Evolutionary conservation across 1,140 invertebrate species (phyloP).

Genomic region (Brachionus sp.): DNA sequence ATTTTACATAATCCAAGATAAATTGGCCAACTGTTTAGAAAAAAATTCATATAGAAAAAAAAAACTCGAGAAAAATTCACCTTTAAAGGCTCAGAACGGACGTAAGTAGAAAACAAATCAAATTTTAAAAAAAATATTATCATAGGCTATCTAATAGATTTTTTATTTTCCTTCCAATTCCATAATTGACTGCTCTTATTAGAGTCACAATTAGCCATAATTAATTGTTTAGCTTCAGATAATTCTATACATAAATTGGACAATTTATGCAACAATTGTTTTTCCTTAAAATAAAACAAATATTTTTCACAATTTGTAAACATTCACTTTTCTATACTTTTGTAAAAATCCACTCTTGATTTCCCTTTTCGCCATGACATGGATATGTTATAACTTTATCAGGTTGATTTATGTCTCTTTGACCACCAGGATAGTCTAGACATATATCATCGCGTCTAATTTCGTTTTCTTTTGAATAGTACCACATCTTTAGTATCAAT

Average conservation of each 20-base stretch:
- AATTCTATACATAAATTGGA: slow-evolving; percentile 25
- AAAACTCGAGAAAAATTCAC: background rate
- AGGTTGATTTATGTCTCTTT: slow-evolving; percentile 50
- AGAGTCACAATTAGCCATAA: slow-evolving; percentile 12
- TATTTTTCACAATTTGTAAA: background rate
- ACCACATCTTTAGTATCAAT: slow-evolving; percentile 29
- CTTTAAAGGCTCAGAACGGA: background rate
- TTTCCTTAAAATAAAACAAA: slow-evolving; percentile 31
- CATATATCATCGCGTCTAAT: slow-evolving; percentile 93
- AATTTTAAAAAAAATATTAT: background rate
- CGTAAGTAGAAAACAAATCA: background rate
- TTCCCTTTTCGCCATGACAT: slow-evolving; percentile 70
- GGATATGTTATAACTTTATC: slow-evolving; percentile 78
- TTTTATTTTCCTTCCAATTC: slow-evolving; percentile 44
- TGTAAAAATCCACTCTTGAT: slow-evolving; percentile 44
- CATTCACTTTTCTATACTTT: background rate
- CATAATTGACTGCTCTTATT: slow-evolving; percentile 25
- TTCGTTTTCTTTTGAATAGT: slow-evolving; percentile 62
- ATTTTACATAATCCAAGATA: background rate
- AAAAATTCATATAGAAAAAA: background rate
- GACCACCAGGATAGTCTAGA: slow-evolving; percentile 87
- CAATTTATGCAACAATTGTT: slow-evolving; percentile 31
- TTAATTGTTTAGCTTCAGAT: background rate
- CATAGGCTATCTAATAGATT: background rate
- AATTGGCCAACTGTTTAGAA: background rate